Conservation (phyloP, 2,797 vertebrate species). For the Lacerta agilis region DNA sequence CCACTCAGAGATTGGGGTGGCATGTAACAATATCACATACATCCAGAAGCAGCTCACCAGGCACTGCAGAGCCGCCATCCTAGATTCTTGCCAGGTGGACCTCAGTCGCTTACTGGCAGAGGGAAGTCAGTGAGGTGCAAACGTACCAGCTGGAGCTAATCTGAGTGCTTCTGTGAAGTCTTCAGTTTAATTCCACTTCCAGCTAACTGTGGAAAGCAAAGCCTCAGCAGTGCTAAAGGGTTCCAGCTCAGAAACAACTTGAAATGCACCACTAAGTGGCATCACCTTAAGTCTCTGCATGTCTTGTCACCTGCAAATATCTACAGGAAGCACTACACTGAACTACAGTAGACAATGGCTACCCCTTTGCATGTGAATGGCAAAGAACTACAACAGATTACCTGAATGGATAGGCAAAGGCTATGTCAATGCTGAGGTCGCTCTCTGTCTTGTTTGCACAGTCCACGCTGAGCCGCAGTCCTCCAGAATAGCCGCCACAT, state of each 20-base stretch:
- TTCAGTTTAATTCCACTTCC: neutral
- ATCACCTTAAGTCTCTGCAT: neutral
- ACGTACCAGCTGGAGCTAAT: neutral
- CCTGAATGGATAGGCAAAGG: constrained; percentile 97
- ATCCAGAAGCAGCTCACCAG: no score
- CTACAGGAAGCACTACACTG: neutral
- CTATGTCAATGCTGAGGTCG: constrained; percentile 92
- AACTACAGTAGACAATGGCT: neutral
- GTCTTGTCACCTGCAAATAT: neutral
- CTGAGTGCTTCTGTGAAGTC: no score
- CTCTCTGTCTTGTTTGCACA: constrained; percentile 96
- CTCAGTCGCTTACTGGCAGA: neutral
- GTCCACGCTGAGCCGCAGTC: constrained; percentile 94
- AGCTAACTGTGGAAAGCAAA: neutral
- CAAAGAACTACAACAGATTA: constrained; percentile 61
- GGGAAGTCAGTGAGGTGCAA: neutral
- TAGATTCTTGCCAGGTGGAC: no score
- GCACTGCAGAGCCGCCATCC: no score
- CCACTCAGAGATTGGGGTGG: no score
- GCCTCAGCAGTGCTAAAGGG: neutral
- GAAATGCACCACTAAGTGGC: neutral
- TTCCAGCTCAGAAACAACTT: neutral
- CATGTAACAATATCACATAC: neutral
- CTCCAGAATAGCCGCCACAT: constrained; percentile 97
- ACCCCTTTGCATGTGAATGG: fast-evolving